phyloP scores from a whole-genome alignment of 2,797 vertebrate species.

The Adelosebastes latens region DNA sequence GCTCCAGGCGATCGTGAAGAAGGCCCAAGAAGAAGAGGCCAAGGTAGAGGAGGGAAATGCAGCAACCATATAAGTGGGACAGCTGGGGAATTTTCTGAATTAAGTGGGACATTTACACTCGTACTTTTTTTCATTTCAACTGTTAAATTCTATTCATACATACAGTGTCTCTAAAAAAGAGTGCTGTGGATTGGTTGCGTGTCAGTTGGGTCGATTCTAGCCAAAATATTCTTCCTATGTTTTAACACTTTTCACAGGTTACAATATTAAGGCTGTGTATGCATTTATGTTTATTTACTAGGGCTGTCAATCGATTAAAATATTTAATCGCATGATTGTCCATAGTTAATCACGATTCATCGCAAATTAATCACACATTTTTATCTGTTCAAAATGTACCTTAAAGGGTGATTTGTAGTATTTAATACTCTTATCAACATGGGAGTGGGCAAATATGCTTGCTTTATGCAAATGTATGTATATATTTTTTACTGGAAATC shows the following conservation, averaged over 20 bases:
- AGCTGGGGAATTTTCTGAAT: background rate
- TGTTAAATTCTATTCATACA: background rate
- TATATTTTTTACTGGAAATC: no score
- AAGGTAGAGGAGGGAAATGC: constrained; percentile 83
- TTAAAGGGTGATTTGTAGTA: no score
- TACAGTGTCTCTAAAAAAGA: background rate
- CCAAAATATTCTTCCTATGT: background rate
- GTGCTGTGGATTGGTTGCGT: background rate
- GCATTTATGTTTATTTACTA: background rate
- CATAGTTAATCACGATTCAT: no score
- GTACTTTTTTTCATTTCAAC: background rate
- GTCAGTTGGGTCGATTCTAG: background rate
- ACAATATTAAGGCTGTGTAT: background rate
- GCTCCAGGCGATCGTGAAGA: constrained; percentile 98
- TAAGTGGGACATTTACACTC: background rate
- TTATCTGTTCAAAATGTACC: no score
- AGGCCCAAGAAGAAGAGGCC: constrained; percentile 98
- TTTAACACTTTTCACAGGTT: background rate
- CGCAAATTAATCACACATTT: no score
- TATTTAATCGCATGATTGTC: no score
- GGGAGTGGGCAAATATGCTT: rapidly evolving
- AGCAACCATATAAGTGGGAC: background rate
- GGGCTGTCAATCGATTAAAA: no score
- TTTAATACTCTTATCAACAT: no score
- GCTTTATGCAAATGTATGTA: no score